Percentiles rank a stretch among this genome's conserved stretches.
Conservation (phyloP, 1,140 invertebrate species). For the Mylabris phalerata region DNA sequence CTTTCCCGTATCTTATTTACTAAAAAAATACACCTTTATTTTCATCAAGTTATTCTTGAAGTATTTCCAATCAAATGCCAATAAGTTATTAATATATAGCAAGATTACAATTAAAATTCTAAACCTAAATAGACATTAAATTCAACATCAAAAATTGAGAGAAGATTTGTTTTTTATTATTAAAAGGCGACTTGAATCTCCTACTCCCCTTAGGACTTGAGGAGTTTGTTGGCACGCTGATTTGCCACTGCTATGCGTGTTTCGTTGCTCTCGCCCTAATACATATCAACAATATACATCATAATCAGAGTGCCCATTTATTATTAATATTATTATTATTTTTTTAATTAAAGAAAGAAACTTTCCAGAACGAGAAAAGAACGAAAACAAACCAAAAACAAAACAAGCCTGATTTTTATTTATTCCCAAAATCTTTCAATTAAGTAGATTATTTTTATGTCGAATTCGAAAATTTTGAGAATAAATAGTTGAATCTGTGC, state of each 20-base stretch:
- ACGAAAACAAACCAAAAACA: not conserved
- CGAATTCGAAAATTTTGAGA: too few relatives aligned
- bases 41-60: too few relatives aligned
- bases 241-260: conserved; percentile 74
- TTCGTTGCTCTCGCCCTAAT: conserved; percentile 72
- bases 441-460: too few relatives aligned
- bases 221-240: conserved; percentile 70
- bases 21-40: too few relatives aligned
- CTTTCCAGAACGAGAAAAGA: not conserved
- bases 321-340: not conserved
- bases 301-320: conserved; percentile 28
- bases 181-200: conserved; percentile 33
- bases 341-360: not conserved
- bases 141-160: not conserved
- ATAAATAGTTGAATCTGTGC: not conserved
- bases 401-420: not conserved
- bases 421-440: too few relatives aligned
- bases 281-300: conserved; percentile 34
- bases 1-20: too few relatives aligned
- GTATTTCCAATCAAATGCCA: too few relatives aligned
- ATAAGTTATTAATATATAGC: too few relatives aligned
- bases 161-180: not conserved
- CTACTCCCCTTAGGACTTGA: conserved; percentile 54
- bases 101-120: not conserved
- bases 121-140: not conserved